These are phyloP conservation scores for Eidolon helvum DNA, from an alignment of 2,113 vertebrate species.

Conservation along the genomic window DNA sequence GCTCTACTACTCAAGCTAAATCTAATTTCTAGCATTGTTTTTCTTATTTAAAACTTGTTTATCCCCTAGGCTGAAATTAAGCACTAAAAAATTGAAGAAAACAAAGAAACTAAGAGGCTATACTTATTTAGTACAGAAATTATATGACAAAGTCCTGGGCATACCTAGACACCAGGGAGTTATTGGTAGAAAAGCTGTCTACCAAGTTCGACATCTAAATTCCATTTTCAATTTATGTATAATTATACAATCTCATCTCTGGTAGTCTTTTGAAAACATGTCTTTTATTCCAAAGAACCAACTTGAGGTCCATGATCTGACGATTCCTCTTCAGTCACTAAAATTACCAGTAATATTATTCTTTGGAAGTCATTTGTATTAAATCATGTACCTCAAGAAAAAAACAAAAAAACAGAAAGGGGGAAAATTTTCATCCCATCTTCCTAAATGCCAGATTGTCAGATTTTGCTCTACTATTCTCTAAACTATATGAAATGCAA, in stretches of 20 bases:
- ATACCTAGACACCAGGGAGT: neutral
- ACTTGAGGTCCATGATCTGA: neutral
- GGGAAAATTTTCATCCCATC: neutral
- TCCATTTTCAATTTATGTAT: neutral
- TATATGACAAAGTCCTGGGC: neutral
- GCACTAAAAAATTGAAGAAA: constrained; percentile 15
- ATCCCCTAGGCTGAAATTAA: constrained; percentile 42
- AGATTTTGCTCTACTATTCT: neutral
- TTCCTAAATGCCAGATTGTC: constrained; percentile 38
- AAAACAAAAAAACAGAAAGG: neutral
- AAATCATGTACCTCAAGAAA: neutral
- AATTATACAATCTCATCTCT: neutral
- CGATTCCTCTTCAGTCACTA: constrained; percentile 33
- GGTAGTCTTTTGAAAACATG: constrained; percentile 14
- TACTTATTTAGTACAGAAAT: neutral
- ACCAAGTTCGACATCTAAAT: constrained; percentile 30
- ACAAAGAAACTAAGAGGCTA: neutral
- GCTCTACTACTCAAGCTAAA: neutral
- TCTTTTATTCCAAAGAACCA: neutral
- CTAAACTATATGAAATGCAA: constrained; percentile 31
- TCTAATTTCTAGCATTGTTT: neutral
- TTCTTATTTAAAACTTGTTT: constrained; percentile 25
- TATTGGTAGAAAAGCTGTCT: neutral
- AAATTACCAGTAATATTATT: constrained; percentile 32
- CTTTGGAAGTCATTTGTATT: constrained; percentile 26